Evolutionary conservation across 2,888 invertebrate species (phyloP).

Genomic region (Lamellibrachia columna): DNA sequence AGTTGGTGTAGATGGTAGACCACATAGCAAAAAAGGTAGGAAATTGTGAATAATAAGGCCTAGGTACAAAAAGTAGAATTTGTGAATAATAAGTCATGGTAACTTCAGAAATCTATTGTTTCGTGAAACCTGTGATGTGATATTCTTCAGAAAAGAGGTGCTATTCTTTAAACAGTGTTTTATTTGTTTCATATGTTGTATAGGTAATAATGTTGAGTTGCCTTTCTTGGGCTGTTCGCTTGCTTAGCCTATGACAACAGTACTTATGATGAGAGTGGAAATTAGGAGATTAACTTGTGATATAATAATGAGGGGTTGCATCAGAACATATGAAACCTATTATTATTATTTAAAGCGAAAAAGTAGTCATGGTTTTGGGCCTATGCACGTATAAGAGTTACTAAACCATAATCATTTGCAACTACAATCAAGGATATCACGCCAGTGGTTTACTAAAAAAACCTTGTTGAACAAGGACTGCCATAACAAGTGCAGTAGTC

Average conservation of each 20-base stretch:
- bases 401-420: no score
- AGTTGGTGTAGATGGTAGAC: background rate
- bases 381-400: no score
- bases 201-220: background rate
- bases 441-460: no score
- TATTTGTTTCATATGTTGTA: background rate
- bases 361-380: background rate
- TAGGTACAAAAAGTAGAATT: background rate
- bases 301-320: background rate
- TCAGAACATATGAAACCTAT: background rate
- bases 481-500: no score
- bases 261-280: background rate
- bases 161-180: background rate
- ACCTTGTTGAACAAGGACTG: no score
- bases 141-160: background rate
- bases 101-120: background rate
- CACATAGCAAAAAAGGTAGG: background rate
- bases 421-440: no score
- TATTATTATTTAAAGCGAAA: background rate
- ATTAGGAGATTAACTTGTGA: background rate
- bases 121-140: background rate
- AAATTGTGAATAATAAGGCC: background rate
- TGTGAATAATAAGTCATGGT: background rate
- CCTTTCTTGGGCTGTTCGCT: background rate
- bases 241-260: background rate